phyloP scores from a whole-genome alignment of 2,888 invertebrate genomes.

The Glyphotaelius pellucidus region DNA sequence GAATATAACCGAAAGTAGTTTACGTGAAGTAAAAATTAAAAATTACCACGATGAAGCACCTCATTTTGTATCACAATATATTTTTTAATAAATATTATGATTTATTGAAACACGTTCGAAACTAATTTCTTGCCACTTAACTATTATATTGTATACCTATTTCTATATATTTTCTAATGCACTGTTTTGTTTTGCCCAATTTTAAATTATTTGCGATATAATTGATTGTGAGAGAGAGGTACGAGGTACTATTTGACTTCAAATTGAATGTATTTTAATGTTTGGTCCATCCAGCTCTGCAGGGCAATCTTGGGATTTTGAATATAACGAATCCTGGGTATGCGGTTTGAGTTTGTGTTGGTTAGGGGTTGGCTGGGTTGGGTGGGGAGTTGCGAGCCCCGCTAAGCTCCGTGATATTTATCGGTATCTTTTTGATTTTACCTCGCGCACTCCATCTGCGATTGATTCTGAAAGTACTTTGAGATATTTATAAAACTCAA shows the following conservation, averaged over 20 bases:
- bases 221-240: too few species aligned
- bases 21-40: too few species aligned
- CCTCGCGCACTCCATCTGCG: constrained; percentile 58
- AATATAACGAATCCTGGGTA: constrained; percentile 48
- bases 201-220: neutral
- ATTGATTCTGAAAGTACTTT: constrained; percentile 59
- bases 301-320: constrained; percentile 43
- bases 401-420: constrained; percentile 56
- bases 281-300: constrained; percentile 40
- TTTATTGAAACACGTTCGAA: too few species aligned
- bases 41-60: too few species aligned
- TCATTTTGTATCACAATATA: too few species aligned
- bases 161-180: too few species aligned
- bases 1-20: too few species aligned
- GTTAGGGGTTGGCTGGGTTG: neutral
- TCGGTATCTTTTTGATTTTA: constrained; percentile 63
- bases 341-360: neutral
- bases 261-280: neutral
- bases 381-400: neutral
- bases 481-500: constrained; percentile 28
- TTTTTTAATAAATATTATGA: too few species aligned
- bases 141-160: too few species aligned
- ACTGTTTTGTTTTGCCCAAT: too few species aligned
- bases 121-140: too few species aligned
- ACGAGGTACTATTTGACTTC: neutral